These are phyloP conservation scores for Heterodera schachtii DNA, from an alignment of 1,140 invertebrate species.

Conservation along the genomic window DNA sequence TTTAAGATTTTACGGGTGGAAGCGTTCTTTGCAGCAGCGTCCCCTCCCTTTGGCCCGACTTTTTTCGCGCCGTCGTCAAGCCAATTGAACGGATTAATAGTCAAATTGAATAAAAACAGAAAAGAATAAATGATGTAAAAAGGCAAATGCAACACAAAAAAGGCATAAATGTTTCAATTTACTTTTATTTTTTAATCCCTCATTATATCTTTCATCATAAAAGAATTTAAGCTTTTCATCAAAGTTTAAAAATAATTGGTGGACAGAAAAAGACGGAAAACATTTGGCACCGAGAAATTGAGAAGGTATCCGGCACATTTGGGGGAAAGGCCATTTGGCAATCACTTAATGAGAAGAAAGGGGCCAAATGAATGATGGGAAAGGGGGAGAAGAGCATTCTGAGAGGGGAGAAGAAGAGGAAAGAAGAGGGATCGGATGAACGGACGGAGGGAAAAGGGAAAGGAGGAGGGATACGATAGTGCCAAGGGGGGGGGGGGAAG, in stretches of 20 bases:
- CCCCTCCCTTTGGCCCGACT: neutral
- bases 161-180: no score
- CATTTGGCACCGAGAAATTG: neutral
- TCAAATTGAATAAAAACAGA: neutral
- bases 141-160: no score
- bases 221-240: neutral
- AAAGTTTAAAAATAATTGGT: neutral
- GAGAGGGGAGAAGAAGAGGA: neutral
- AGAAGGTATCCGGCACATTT: neutral
- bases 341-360: neutral
- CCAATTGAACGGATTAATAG: neutral
- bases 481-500: neutral
- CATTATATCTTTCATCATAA: neutral
- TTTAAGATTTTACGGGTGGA: constrained; percentile 1
- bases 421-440: neutral
- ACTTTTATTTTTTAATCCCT: neutral
- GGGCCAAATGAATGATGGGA: neutral
- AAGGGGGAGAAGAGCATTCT: neutral
- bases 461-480: neutral
- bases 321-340: neutral
- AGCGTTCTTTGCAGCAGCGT: constrained; percentile 3
- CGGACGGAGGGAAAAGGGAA: neutral
- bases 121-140: no score
- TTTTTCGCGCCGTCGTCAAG: neutral
- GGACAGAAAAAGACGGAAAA: neutral